A percentile compares a stretch with the other conserved stretches of the same genome.
phyloP scores from a whole-genome alignment of 2,113 vertebrate genomes.

The Rhinolophus sinicus region DNA sequence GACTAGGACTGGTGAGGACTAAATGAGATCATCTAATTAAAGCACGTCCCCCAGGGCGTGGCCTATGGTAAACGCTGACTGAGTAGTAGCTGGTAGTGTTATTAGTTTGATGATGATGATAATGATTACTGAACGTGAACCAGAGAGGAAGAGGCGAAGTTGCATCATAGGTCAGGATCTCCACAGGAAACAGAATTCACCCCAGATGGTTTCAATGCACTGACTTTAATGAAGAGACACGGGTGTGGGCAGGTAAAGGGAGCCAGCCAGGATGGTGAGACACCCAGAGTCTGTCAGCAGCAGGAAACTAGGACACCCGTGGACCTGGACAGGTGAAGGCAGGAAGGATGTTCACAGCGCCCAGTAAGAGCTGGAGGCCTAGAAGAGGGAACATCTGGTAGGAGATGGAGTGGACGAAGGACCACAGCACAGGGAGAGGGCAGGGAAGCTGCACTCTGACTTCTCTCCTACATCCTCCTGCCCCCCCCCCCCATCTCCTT shows the following conservation, averaged over 20 bases:
- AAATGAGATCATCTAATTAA: neutral
- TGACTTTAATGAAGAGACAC: neutral
- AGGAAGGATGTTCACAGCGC: neutral
- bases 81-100: neutral
- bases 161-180: neutral
- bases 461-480: neutral
- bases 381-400: neutral
- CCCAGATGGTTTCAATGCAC: neutral
- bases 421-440: neutral
- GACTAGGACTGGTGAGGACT: neutral
- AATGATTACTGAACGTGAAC: neutral
- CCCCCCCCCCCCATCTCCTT: neutral
- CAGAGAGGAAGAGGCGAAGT: neutral
- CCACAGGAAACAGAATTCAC: neutral
- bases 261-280: neutral
- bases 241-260: too few species aligned
- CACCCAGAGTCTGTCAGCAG: neutral
- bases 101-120: neutral
- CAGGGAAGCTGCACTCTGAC: neutral
- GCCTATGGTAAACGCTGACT: neutral
- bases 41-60: neutral
- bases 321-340: neutral
- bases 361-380: neutral
- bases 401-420: neutral
- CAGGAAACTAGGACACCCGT: neutral